Percentiles rank a stretch among this genome's conserved stretches.
These are phyloP conservation scores for Oenanthe oenanthe DNA, from an alignment of 2,113 vertebrate genomes.

Conservation along the genomic window DNA sequence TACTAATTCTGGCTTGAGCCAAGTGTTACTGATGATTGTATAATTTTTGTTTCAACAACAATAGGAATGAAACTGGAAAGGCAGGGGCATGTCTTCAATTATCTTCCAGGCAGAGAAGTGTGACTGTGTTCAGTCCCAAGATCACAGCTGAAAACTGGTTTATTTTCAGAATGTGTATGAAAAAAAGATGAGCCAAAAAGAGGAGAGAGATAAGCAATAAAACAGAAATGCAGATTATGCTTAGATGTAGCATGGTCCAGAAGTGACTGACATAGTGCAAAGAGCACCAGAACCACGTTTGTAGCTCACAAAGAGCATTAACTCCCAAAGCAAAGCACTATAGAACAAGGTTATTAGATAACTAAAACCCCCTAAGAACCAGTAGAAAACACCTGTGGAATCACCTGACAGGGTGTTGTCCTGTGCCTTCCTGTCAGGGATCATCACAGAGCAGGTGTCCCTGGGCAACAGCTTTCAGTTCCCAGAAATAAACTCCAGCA, in stretches of 20 bases:
- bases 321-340: not conserved
- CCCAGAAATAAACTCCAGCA: slow-evolving; percentile 54
- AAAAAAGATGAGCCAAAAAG: not conserved
- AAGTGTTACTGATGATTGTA: not conserved
- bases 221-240: not conserved
- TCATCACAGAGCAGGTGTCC: slow-evolving; percentile 22
- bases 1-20: not conserved
- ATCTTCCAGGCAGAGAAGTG: not conserved
- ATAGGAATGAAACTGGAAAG: not conserved
- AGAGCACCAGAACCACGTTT: not conserved
- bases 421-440: slow-evolving; percentile 27
- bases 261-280: not conserved
- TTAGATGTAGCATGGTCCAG: not conserved
- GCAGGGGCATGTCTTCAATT: not conserved
- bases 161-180: not conserved
- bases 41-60: not conserved
- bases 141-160: not conserved
- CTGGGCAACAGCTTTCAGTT: slow-evolving; percentile 18
- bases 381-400: not conserved
- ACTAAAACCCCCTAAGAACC: not conserved
- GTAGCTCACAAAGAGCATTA: not conserved
- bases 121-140: not conserved
- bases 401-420: not conserved
- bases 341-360: not conserved
- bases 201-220: not conserved